Evolutionary conservation across 2,888 invertebrate genomes (phyloP).

Genomic region (Chaitophorus viminalis): DNA sequence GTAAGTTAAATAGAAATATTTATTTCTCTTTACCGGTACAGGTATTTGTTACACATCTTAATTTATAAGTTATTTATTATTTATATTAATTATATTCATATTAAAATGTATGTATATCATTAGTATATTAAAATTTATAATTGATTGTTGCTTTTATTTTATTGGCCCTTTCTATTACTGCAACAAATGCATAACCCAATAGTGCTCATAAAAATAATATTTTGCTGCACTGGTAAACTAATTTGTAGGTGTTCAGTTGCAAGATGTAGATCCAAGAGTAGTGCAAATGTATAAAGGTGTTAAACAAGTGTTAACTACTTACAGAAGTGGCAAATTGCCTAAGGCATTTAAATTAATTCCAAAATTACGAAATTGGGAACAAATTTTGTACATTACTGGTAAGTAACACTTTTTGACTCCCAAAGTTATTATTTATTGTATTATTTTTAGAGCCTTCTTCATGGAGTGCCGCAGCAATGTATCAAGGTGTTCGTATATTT

Average conservation of each 20-base stretch:
- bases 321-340: conserved; percentile 95
- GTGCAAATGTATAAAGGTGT: conserved; percentile 89
- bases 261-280: conserved; percentile 83
- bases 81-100: too few species aligned
- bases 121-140: too few species aligned
- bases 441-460: conserved; percentile 79
- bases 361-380: conserved; percentile 92
- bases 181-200: too few species aligned
- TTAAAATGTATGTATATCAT: too few species aligned
- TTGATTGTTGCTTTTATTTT: too few species aligned
- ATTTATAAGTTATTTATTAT: too few species aligned
- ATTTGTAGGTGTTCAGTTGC: conserved; percentile 74
- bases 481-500: conserved; percentile 94
- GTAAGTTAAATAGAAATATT: conserved; percentile 64
- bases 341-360: conserved; percentile 98
- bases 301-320: conserved; percentile 83
- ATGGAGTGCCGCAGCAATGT: conserved; percentile 99
- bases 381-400: conserved; percentile 82
- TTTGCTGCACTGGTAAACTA: too few species aligned
- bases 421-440: not conserved
- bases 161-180: too few species aligned
- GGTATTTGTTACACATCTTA: too few species aligned
- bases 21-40: not conserved
- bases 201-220: too few species aligned
- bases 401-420: not conserved